Evolutionary conservation across 2,113 vertebrate genomes (phyloP).

Genomic region (Gobius niger): DNA sequence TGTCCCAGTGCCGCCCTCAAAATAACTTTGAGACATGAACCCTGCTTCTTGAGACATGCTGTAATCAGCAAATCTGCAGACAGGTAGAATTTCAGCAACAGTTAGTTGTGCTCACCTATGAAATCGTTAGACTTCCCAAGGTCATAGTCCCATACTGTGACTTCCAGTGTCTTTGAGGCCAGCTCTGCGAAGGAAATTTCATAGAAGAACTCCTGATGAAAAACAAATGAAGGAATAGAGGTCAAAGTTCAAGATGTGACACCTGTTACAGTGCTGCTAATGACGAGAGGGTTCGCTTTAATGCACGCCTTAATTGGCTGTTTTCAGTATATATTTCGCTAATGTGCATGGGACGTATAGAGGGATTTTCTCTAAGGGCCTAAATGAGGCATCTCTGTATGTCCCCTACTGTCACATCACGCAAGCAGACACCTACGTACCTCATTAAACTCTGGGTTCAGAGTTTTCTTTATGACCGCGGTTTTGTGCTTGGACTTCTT

Average conservation of each 20-base stretch:
- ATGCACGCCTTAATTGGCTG: conserved; percentile 29
- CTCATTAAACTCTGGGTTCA: conserved; percentile 92
- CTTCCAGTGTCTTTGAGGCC: conserved; percentile 84
- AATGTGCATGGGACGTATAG: conserved; percentile 6
- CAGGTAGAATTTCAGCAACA: not conserved
- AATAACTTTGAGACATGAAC: conserved; percentile 36
- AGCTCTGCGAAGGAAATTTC: conserved; percentile 83
- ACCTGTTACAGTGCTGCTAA: conserved; percentile 16
- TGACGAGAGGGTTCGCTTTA: conserved; percentile 1
- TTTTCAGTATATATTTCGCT: not conserved
- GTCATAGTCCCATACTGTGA: conserved; percentile 91
- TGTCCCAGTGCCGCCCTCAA: conserved; percentile 8
- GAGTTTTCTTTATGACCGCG: conserved; percentile 87
- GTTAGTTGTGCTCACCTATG: conserved; percentile 78
- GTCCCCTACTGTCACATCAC: conserved; percentile 8
- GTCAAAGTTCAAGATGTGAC: conserved; percentile 22
- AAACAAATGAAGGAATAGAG: not conserved
- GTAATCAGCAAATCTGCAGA: not conserved
- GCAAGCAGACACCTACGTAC: conserved; percentile 58
- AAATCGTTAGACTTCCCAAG: conserved; percentile 89
- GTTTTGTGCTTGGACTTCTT: conserved; percentile 94
- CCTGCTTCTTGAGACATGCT: conserved; percentile 1
- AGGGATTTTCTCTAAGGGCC: not conserved
- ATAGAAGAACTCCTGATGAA: conserved; percentile 85
- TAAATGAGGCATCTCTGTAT: conserved; percentile 29